Evolutionary conservation across 1,140 invertebrate genomes (phyloP), one percentile per base, ranked within the genome.

Genomic region (Hycleus phaleratus): DNA sequence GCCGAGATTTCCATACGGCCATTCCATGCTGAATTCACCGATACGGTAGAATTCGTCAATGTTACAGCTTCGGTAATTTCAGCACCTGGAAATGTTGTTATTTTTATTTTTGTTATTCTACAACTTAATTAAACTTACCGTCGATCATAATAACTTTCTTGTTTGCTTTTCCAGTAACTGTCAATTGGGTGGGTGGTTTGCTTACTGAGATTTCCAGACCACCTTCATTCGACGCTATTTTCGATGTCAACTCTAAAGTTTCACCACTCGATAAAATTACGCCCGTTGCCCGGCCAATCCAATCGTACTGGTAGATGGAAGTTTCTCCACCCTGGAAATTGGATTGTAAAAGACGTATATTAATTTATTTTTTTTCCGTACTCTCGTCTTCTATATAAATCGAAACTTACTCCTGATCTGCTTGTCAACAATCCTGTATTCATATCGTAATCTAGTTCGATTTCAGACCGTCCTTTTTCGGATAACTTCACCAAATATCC

Each of bases 191-290:
- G 3, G 77, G 70, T 9, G 75, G 68, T 65, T 71, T 64, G 54
- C 68, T 80, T 6, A 90, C 82, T 50, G 85, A 82, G 0, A 91
- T 85, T 1, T 83, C 82, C 11, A 91, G 75, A 26, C 86, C 86
- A 64, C 89, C 86, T 56, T 85, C 83, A 56, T 18, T 84, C 81
- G 12, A 18, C 18, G 86, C 83, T 49, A 92, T 74, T 49, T 85
- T 82, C 0, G 89, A 90, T 32, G 76, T 80, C 44, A 96, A 81
- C 55, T 85, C 82, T 10, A 94, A 82, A 53, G 86, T 86, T 77
- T 95, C 92, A 49, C 93, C 93, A 59, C 91, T 95, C 12, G 93
- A 91, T 65, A 95, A 79, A 46, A 92, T 89, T 25, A 92, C 86
- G 63, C 87, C 84, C 0, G 84, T 85, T 4, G 94, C 84, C 26